Percentiles rank a stretch among this genome's conserved stretches.
phyloP scores from a whole-genome alignment of 2,888 invertebrate species.

The Diplolepis rosae region DNA sequence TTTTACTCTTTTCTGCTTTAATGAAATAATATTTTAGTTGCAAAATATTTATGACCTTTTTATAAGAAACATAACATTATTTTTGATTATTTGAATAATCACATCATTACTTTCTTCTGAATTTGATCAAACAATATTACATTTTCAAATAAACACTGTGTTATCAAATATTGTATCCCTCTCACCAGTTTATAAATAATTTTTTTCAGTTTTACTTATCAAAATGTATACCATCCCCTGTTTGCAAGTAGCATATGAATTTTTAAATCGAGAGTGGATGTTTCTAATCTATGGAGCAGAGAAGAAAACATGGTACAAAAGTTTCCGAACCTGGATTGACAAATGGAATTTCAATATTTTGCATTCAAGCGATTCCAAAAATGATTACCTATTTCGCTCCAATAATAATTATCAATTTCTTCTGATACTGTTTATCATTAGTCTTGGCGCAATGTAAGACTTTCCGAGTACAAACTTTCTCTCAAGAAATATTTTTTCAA shows the following conservation, averaged over 20 bases:
- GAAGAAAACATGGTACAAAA: constrained; percentile 40
- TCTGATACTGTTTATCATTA: constrained; percentile 26
- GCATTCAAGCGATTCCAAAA: constrained; percentile 17
- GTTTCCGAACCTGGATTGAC: constrained; percentile 29
- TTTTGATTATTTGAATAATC: too few relatives aligned
- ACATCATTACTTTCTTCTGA: not conserved
- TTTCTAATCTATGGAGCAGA: constrained; percentile 37
- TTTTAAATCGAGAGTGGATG: constrained; percentile 45
- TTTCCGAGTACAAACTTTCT: not conserved
- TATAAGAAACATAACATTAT: too few relatives aligned
- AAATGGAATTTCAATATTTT: not conserved
- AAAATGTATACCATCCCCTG: constrained; percentile 40
- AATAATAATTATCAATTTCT: constrained; percentile 24
- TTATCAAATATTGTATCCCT: too few relatives aligned
- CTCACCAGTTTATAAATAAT: not conserved
- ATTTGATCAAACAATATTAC: too few relatives aligned
- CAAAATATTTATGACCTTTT: too few relatives aligned
- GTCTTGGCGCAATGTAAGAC: constrained; percentile 34
- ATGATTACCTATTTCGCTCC: constrained; percentile 24
- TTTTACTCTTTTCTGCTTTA: too few relatives aligned
- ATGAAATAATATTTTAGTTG: too few relatives aligned
- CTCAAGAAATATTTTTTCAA: not conserved
- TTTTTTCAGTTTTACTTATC: not conserved
- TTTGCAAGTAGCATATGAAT: constrained; percentile 38
- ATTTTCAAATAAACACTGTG: too few relatives aligned